Conservation (phyloP, 2,113 vertebrate species). For the Ploceus nigricollis region DNA sequence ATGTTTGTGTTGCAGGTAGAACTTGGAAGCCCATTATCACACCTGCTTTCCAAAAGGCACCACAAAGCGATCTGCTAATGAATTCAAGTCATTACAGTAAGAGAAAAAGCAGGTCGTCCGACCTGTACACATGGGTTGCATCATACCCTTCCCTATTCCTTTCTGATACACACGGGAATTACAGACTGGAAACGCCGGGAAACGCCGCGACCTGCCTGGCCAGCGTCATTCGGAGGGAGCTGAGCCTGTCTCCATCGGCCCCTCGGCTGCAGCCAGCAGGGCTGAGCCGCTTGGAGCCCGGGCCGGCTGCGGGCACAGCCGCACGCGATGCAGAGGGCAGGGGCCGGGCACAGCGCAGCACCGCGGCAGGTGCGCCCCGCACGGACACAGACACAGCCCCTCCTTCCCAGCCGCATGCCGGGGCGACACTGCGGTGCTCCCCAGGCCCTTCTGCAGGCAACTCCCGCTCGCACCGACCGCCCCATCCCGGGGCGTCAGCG, state of each 20-base stretch:
- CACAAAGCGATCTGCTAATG: background rate
- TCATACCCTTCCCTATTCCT: background rate
- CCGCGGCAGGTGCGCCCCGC: background rate
- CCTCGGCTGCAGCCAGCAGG: fast-evolving
- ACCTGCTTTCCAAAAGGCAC: background rate
- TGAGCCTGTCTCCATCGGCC: fast-evolving
- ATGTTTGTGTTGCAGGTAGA: background rate
- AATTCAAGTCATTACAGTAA: background rate
- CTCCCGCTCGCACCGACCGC: background rate
- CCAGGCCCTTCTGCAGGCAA: background rate
- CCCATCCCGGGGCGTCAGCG: background rate
- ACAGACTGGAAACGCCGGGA: background rate
- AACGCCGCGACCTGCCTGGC: background rate
- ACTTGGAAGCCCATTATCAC: background rate
- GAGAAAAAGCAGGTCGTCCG: slow-evolving; percentile 12
- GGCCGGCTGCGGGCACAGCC: background rate
- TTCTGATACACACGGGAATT: background rate
- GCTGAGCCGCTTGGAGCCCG: too few relatives aligned
- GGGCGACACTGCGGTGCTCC: fast-evolving
- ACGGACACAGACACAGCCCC: fast-evolving
- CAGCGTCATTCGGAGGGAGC: background rate
- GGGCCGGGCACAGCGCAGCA: background rate
- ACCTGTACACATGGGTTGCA: background rate
- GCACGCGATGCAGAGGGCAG: fast-evolving
- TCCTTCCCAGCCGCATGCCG: background rate